Percentiles rank a stretch among this genome's conserved stretches.
phyloP scores from a whole-genome alignment of 2,797 vertebrate genomes.

The Clarias pachynema region DNA sequence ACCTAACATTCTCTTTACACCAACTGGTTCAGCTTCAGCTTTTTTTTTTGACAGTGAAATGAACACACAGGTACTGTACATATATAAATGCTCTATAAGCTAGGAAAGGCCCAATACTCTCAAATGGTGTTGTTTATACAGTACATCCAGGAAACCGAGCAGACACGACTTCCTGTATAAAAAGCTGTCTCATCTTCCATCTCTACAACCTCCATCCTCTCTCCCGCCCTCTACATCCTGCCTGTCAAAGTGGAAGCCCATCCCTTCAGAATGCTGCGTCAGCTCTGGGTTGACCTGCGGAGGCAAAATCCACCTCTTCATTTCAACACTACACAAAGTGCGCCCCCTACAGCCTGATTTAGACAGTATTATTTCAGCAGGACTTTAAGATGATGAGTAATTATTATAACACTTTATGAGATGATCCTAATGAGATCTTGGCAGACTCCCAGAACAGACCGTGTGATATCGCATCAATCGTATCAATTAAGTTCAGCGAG shows the following conservation, averaged over 20 bases:
- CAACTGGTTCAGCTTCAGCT: too few relatives aligned
- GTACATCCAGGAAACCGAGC: background rate
- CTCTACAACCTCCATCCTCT: constrained; percentile 94
- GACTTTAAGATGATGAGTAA: too few relatives aligned
- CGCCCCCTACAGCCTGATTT: background rate
- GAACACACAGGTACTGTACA: too few relatives aligned
- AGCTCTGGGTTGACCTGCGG: constrained; percentile 90
- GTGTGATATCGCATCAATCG: background rate
- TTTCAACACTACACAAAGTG: background rate
- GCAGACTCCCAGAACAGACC: background rate
- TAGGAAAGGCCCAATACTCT: background rate
- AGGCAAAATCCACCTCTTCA: background rate
- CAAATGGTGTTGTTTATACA: background rate
- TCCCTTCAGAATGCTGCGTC: constrained; percentile 85
- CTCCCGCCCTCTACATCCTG: constrained; percentile 87
- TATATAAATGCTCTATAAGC: background rate
- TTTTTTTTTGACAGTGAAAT: too few relatives aligned
- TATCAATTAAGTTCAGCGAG: too few relatives aligned
- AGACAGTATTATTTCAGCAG: background rate
- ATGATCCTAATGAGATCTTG: background rate
- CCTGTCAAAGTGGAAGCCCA: constrained; percentile 89
- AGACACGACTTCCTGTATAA: background rate
- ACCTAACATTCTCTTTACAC: too few relatives aligned
- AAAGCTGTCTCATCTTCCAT: constrained; percentile 76
- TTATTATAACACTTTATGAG: background rate